Percentiles rank a stretch among this genome's conserved stretches.
phyloP scores from a whole-genome alignment of 2,797 vertebrate genomes.

The Danionella dracula region DNA sequence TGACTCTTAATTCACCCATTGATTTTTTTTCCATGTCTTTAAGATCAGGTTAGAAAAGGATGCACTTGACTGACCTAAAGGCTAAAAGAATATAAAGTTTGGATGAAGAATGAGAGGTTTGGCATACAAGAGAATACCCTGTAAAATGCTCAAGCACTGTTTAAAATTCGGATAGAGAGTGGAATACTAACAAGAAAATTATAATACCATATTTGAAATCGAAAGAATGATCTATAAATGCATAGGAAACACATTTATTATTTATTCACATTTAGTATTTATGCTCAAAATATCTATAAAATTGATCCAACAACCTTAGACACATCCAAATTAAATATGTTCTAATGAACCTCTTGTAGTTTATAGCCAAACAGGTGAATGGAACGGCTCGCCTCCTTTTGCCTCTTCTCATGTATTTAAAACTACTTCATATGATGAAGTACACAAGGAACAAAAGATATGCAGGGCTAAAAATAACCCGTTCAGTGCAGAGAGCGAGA shows the following conservation, averaged over 20 bases:
- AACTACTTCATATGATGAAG: constrained; percentile 32
- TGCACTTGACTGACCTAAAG: neutral
- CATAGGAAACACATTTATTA: too few species aligned
- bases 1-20: constrained; percentile 1
- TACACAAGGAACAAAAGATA: constrained; percentile 48
- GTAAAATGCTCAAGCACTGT: neutral
- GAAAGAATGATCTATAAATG: too few species aligned
- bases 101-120: neutral
- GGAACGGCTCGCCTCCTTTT: neutral
- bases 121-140: neutral
- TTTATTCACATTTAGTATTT: too few species aligned
- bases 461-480: constrained; percentile 50
- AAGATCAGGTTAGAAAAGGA: neutral
- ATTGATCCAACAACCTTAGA: neutral
- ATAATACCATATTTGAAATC: too few species aligned
- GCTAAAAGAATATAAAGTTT: neutral
- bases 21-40: neutral
- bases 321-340: constrained; percentile 12
- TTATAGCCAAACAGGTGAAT: neutral
- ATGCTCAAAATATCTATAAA: too few species aligned
- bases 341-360: neutral
- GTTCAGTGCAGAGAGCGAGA: constrained; percentile 41
- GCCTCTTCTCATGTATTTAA: constrained; percentile 27
- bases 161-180: too few species aligned
- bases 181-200: too few species aligned